phyloP scores from a whole-genome alignment of 2,113 vertebrate species.

The Onychostruthus taczanowskii region DNA sequence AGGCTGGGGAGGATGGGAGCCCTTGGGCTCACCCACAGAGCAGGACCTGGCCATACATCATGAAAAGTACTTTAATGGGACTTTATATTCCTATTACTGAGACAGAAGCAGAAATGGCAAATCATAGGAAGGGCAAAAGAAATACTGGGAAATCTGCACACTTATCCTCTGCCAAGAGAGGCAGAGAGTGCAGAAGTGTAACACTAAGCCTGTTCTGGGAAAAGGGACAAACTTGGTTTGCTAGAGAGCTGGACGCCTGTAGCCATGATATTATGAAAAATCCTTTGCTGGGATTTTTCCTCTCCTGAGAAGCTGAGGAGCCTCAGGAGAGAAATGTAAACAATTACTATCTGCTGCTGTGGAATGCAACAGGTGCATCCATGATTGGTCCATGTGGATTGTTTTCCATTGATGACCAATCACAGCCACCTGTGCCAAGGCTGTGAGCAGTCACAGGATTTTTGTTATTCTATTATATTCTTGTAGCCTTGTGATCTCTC shows the following conservation, averaged over 20 bases:
- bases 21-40: background rate
- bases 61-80: background rate
- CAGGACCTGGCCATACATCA: background rate
- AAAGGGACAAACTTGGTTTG: background rate
- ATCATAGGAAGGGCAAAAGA: background rate
- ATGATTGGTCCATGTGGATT: no score
- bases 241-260: background rate
- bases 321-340: no score
- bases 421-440: no score
- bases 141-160: background rate
- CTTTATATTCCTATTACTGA: background rate
- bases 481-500: no score
- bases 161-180: background rate
- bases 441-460: no score
- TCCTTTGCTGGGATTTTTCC: no score
- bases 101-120: background rate
- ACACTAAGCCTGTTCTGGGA: background rate
- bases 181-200: background rate
- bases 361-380: no score
- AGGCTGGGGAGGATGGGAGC: background rate
- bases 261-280: no score
- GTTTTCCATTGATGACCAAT: no score
- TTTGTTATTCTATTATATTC: no score
- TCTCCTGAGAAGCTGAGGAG: no score
- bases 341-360: no score